Base-by-base conservation (phyloP, 2,113 vertebrate genomes). In the Cinclus cinclus region DNA sequence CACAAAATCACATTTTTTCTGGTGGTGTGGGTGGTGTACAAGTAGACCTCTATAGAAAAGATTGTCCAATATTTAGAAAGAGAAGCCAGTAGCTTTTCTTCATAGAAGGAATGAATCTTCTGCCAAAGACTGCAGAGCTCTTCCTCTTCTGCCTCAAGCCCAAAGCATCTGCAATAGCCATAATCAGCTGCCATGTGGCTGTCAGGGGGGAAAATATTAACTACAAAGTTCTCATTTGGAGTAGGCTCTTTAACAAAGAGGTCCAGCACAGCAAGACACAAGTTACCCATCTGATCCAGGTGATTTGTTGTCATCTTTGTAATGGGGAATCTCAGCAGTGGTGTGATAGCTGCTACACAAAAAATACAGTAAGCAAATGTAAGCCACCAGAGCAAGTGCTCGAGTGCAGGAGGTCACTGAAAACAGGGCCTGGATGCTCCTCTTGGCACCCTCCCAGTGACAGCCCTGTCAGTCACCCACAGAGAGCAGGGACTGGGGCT, bases 331-430 rank as follows among this genome's bases (percentile, higher is more conserved):
- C 41, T 68, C 28, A 5, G 4, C 23, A 1, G 13, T 13, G 39
- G 6, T 89, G 76, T 35, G 55, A 83, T 11, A 81, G 88, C 37
- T 77, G 74, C 84, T 82, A 6, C 55, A 42, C 50, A 74, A 65
- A 82, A 50, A 70, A 59, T 9, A 14, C 33, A 75, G n/a, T 17
- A 70, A 94, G 76, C 19, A 86, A 50, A 76, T 11, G 67, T 46
- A 24, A 42, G 39, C 33, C 15, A 4, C 49, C 27, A 42, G 44
- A 80, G 50, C 0, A 1, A 89, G 37, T 0, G 0, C 35, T 39
- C 0, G 0, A 17, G 41, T 12, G 35, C 80, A 30, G 50, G n/a
- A 70, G 76, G 37, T 62, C 3, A 1, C 76, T 31, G 55, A 8
- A 30, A 20, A 0, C 24, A 7, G n/a, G 28, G 58, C 22, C 44